Conservation (phyloP, 2,888 invertebrate species). For the Tuta absoluta region DNA sequence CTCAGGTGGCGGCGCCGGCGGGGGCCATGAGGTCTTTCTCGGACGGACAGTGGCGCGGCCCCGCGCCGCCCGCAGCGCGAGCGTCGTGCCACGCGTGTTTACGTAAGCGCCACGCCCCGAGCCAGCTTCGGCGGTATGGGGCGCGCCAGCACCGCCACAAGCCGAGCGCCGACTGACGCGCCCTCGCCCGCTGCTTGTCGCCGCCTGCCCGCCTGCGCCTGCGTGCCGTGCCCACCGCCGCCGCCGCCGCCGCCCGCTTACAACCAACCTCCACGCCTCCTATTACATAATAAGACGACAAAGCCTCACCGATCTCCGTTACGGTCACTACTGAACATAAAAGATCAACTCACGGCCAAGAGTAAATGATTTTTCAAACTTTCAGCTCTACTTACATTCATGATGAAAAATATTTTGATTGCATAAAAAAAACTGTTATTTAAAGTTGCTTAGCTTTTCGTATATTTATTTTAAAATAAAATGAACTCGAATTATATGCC, state of each 20-base stretch:
- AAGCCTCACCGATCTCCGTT: constrained; percentile 42
- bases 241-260: constrained; percentile 38
- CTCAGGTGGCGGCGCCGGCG: constrained; percentile 69
- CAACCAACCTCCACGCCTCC: constrained; percentile 63
- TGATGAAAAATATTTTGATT: not conserved
- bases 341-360: not conserved
- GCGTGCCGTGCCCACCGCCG: constrained; percentile 44
- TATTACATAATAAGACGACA: constrained; percentile 67
- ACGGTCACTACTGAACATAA: not conserved
- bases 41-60: constrained; percentile 75
- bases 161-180: constrained; percentile 78
- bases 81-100: constrained; percentile 72
- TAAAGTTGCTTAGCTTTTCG: not conserved
- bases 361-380: constrained; percentile 5
- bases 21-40: constrained; percentile 73
- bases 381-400: constrained; percentile 1
- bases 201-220: constrained; percentile 54
- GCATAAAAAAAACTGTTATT: not conserved
- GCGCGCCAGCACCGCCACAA: constrained; percentile 79
- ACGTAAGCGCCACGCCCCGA: constrained; percentile 82
- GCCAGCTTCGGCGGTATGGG: constrained; percentile 77
- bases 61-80: constrained; percentile 68
- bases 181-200: constrained; percentile 54
- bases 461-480: not conserved
- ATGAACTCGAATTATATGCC: not conserved